Base-by-base conservation (phyloP, 2,797 vertebrate species). In the Gambelia wislizenii region DNA sequence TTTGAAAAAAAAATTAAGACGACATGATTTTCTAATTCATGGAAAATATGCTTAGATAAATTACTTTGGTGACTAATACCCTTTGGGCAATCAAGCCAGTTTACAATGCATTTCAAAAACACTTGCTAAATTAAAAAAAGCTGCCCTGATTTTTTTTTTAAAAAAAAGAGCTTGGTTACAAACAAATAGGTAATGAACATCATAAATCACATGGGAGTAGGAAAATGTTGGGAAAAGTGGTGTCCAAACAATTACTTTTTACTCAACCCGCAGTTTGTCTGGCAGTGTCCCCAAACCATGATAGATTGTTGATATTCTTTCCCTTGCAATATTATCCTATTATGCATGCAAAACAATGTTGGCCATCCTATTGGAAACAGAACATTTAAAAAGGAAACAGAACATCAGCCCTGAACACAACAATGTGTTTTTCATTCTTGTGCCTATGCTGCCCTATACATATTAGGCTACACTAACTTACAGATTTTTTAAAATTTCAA, bases 111-210 rank as follows among this genome's bases (percentile, higher is more conserved):
- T 85, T 59, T 85, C 70, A 76, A 44, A 76, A 85, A 76, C 84
- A 61, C 52, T 85, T 59, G 36, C 52, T 75, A 61, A 85, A 85
- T 85, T 76, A 76, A 85, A 85, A 61, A 76, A 85, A 61, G 36
- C 70, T 85, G 52, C 84, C 39, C 54, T 85, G 70, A 74, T 27
- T 30, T 54, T n/a, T 80, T 79, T 79, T 33, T 36, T n/a, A n/a
- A n/a, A 4, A 59, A 54, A 22, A 64, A 86, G n/a, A 61, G 54
- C 75, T 61, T 86, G 74, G 61, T 86, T 78, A 86, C 39, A 86
- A 86, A 86, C 85, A 86, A 78, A 78, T 78, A 78, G 85, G 20
- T 86, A 78, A 78, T 79, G 75, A 13, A 39, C 54, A 36, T 36
- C 54, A 90, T 39, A 79, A 49, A 91, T 86, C 8, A 88, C 84